Evolutionary conservation across 2,797 vertebrate genomes (phyloP), one percentile per base, ranked within the genome.

Genomic region (Anguilla megastoma): DNA sequence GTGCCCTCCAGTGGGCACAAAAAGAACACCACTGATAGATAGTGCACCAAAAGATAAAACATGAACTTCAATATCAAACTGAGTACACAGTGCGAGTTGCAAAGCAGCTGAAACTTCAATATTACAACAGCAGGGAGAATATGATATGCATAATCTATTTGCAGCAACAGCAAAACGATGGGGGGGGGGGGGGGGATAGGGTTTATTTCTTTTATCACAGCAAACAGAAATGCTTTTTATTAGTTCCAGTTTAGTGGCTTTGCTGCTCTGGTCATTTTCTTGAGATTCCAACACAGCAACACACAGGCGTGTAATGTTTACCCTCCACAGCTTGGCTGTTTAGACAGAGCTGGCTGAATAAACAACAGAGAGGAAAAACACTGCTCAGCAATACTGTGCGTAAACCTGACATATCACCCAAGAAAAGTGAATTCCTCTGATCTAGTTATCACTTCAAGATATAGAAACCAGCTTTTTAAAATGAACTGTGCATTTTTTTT

Each of bases 1-100:
- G 93, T 96, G 94, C 96, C 95, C 95, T 95, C 96, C 96, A 92
- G 93, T 95, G 96, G 93, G 82, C 10, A 90, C 54, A 90, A 0
- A 83, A 18, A 86, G 86, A 82, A 82, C 45, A 50, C 14, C 69
- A 74, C 69, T 36, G 10, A 36, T 30, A 74, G 30, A 27, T 18
- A 27, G 3, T 79, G 36, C 14, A 80, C 18, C 1, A 79, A 79
- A 79, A 41, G 5, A 45, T 14, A 79, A 79, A 16, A 41, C 5
- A 1, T 71, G 27, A 71, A 71, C 30, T 45, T 79, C 36, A 79
- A 21, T 48, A 48, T 50, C 79, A 50, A 82, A 24, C 79, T 48
- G 41, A 50, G 3, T 7, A 50, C 16, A 50, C 18, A 33, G 41
- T 30, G 14, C 9, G 14, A 50, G 79, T 50, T 24, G 45, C 41